These are phyloP conservation scores for Asobara japonica DNA, from an alignment of 1,140 invertebrate species.

Conservation along the genomic window DNA sequence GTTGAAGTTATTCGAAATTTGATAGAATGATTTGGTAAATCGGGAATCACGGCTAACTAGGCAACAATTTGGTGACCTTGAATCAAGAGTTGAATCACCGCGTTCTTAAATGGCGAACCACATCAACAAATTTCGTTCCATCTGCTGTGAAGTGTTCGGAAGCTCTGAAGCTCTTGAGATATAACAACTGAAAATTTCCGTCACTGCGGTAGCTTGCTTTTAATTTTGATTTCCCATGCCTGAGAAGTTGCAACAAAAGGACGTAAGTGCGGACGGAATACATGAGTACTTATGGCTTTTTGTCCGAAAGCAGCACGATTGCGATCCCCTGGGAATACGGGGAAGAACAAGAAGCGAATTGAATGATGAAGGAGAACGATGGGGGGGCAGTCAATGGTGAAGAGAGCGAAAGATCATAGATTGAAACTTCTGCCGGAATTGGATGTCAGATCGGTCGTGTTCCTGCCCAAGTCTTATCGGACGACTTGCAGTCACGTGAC, in stretches of 20 bases:
- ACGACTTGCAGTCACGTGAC: slow-evolving; percentile 51
- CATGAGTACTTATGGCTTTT: not conserved
- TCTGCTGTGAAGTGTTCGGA: too few relatives aligned
- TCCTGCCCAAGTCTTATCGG: slow-evolving; percentile 54
- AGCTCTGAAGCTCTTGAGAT: too few relatives aligned
- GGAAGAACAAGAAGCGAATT: slow-evolving; percentile 36
- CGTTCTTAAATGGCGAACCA: too few relatives aligned
- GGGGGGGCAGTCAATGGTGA: not conserved
- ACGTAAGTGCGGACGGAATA: not conserved
- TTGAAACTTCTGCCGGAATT: slow-evolving; percentile 60
- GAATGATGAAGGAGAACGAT: slow-evolving; percentile 31
- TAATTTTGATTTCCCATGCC: slow-evolving; percentile 15
- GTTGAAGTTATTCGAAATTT: too few relatives aligned
- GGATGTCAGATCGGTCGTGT: slow-evolving; percentile 56
- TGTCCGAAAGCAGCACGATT: not conserved
- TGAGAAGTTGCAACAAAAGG: not conserved
- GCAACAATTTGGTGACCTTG: too few relatives aligned
- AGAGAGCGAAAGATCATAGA: slow-evolving; percentile 39
- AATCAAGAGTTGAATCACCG: too few relatives aligned
- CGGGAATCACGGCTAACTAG: too few relatives aligned
- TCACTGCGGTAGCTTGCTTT: not conserved
- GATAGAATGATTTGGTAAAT: too few relatives aligned
- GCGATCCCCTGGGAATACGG: slow-evolving; percentile 48
- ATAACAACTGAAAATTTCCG: too few relatives aligned
- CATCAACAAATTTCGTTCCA: too few relatives aligned